Conservation (phyloP, 1,140 invertebrate genomes). For the Medauroidea extradentata region DNA sequence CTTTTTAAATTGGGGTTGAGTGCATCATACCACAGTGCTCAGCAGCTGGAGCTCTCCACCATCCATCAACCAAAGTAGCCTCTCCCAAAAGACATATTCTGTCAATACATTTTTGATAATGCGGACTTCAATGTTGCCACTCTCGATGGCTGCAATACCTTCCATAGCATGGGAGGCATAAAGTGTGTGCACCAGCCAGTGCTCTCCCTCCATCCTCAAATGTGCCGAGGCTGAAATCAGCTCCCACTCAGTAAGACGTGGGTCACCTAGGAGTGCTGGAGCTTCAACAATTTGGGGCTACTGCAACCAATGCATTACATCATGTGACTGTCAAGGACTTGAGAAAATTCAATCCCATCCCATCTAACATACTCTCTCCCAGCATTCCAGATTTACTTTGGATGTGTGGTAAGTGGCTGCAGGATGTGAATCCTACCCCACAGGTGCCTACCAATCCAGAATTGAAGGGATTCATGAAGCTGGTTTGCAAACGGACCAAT, state of each 20-base stretch:
- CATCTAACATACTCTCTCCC: not conserved
- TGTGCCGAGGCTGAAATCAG: not conserved
- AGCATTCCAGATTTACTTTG: not conserved
- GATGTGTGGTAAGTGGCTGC: not conserved
- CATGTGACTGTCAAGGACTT: not conserved
- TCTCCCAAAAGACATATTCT: too few relatives aligned
- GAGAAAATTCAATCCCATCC: not conserved
- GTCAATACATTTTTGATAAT: too few relatives aligned
- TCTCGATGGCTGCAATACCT: slow-evolving; percentile 28
- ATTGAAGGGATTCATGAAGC: slow-evolving; percentile 28
- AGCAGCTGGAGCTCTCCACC: too few relatives aligned
- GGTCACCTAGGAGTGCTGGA: not conserved
- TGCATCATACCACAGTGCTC: too few relatives aligned
- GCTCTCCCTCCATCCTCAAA: not conserved
- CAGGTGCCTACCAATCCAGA: slow-evolving; percentile 17
- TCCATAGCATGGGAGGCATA: slow-evolving; percentile 33
- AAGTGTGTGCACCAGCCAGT: slow-evolving; percentile 14
- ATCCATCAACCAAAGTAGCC: too few relatives aligned
- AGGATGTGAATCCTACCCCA: not conserved
- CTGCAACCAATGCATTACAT: not conserved
- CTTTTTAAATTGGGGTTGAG: too few relatives aligned
- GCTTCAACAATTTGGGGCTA: not conserved
- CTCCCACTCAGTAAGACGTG: not conserved
- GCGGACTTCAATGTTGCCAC: slow-evolving; percentile 30
- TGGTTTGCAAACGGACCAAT: slow-evolving; percentile 8